Base-by-base conservation (phyloP, 2,113 vertebrate species). In the Oreochromis tanganicae region DNA sequence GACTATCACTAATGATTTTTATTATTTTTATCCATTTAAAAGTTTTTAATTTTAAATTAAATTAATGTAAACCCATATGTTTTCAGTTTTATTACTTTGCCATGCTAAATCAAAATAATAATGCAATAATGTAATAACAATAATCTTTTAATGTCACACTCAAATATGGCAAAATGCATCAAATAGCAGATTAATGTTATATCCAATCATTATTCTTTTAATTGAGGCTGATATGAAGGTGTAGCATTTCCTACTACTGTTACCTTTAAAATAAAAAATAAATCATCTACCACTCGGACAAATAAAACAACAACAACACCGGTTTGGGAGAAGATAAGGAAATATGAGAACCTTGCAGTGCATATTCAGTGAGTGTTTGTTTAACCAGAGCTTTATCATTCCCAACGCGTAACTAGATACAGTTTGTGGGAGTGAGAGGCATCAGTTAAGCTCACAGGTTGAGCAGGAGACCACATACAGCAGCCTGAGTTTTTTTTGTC, bases 91-190 rank as follows among this genome's bases (percentile, higher is more conserved):
- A 29, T 75, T 50, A 75, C 16, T 19, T 75, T 75, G 9, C 24
- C 71, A 75, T 29, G 43, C 43, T 48, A 50, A 48, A 19, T 48
- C 0, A 48, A 50, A 75, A 75, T 75, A 8, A 38, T 13, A 66
- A 66, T 66, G 6, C 17, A 66, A 66, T 38, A 66, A 66, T 66
- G 17, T 36, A 66, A 66, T 66, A 66, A 66, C 32, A 66, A n/a
- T 2, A 12, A 66, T 38, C 17, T 38, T 66, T 13, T 66, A 66
- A 21, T 66, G 1, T 10, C 61, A 38, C 34, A n/a, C 17, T 66
- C 5, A 75, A 29, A 17, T 48, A 75, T 5, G 24, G 4, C 9
- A 48, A 75, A 75, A 48, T 75, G 21, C 43, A 48, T 75, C 4
- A 48, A 48, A 75, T 29, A 27, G 2, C 24, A 48, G 41, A 3